Evolutionary conservation across 2,797 vertebrate species (phyloP).

Genomic region (Peromyscus attwateri): DNA sequence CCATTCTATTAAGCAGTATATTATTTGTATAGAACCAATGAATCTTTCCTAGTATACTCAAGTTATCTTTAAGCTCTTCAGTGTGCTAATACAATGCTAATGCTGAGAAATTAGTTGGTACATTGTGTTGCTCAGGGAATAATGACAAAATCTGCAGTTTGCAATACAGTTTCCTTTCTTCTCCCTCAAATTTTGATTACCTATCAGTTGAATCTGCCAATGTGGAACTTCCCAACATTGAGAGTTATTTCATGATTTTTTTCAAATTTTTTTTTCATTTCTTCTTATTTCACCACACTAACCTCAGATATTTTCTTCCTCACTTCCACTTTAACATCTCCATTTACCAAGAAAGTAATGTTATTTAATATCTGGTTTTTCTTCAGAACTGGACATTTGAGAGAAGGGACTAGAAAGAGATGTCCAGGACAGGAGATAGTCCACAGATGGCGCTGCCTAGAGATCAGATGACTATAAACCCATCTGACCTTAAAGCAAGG

Average conservation of each 20-base stretch:
- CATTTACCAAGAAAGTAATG: background rate
- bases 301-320: background rate
- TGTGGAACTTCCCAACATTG: background rate
- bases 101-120: background rate
- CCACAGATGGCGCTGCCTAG: background rate
- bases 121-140: background rate
- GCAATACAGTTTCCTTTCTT: background rate
- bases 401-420: background rate
- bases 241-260: background rate
- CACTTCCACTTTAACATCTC: background rate
- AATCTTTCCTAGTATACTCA: background rate
- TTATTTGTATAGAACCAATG: background rate
- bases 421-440: background rate
- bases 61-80: background rate
- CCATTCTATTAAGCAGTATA: background rate
- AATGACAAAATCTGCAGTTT: background rate
- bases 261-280: background rate
- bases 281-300: background rate
- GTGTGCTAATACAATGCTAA: background rate
- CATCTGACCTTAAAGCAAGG: background rate
- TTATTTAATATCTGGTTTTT: constrained; percentile 15
- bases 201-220: background rate
- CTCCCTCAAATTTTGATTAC: background rate
- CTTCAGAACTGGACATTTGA: background rate
- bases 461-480: background rate